Base-by-base conservation (phyloP, 2,797 vertebrate species). In the Hafferia zeledoni region DNA sequence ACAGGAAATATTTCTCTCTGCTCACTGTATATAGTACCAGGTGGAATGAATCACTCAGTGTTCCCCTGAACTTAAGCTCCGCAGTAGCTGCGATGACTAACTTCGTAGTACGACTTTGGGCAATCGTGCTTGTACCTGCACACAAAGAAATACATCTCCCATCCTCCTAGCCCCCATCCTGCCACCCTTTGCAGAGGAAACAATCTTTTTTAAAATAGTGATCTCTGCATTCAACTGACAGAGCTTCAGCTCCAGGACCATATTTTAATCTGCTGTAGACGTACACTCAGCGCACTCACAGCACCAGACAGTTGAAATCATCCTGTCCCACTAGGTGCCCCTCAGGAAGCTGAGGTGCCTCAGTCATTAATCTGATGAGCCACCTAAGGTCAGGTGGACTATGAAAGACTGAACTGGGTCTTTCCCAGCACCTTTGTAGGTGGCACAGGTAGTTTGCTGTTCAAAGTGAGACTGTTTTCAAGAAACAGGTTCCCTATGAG, bases 31-130 rank as follows among this genome's bases (percentile, higher is more conserved):
- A 27, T 16, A 92, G 56, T 59, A 47, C 87, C 84, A 96, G 93
- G 94, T 92, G 63, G 94, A 81, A 89, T 91, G 89, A 95, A 95
- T 96, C 92, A 95, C 41, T 95, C 52, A 6, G 17, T 74, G 67
- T 47, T 87, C 87, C 37, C 91, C 80, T 87, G 89, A 92, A 93
- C 87, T 76, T 72, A 24, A 81, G 39, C 70, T 89, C 59, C 63
- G 74, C 75, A 49, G 92, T 63, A 94, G 87, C 78, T 55, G 52
- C 22, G 78, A 90, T 83, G 89, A 85, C 5, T 23, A 89, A 74
- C 33, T n/a, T 46, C 20, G 49, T 17, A 39, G 44, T 16, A 56
- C 52, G 78, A 82, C 87, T 95, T 88, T 37, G 56, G 87, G 65
- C 59, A 84, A 65, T 13, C 0, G 0, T 52, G 77, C 24, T 47